Evolutionary conservation across 2,797 vertebrate genomes (phyloP).

Genomic region (Catharus ustulatus): DNA sequence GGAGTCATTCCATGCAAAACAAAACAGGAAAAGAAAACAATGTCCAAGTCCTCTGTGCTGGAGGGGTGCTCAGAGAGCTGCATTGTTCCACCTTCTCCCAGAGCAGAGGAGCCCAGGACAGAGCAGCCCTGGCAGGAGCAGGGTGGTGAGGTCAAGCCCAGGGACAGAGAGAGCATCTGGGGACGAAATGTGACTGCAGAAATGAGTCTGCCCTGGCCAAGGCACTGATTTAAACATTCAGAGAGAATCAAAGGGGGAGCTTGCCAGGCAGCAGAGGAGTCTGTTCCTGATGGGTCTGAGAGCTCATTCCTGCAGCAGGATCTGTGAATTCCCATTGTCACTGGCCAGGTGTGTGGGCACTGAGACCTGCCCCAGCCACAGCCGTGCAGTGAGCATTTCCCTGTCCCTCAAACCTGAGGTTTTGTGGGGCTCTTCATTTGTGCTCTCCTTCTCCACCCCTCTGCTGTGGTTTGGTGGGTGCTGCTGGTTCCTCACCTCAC

Average conservation of each 20-base stretch:
- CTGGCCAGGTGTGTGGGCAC: rapidly evolving
- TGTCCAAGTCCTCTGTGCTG: background rate
- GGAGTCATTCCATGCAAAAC: constrained; percentile 28
- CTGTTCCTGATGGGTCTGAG: background rate
- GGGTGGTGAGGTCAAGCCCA: background rate
- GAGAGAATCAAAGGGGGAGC: background rate
- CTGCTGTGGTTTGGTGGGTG: background rate
- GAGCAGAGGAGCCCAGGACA: background rate
- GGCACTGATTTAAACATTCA: background rate
- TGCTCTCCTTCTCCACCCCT: background rate
- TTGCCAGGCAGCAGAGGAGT: background rate
- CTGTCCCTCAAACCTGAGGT: background rate
- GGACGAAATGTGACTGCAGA: background rate
- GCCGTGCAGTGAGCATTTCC: background rate
- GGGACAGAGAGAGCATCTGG: background rate
- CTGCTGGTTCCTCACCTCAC: background rate
- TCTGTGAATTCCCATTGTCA: rapidly evolving
- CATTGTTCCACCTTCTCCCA: constrained; percentile 2
- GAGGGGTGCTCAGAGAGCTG: background rate
- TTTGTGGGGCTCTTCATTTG: background rate
- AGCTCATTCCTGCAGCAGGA: background rate
- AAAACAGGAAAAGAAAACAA: constrained; percentile 65
- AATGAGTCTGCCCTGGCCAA: background rate
- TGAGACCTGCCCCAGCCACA: background rate
- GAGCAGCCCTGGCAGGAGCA: background rate